A percentile compares a stretch with the other conserved stretches of the same genome.
These are phyloP conservation scores for Hipposideros armiger DNA, from an alignment of 2,113 vertebrate genomes.

Conservation along the genomic window DNA sequence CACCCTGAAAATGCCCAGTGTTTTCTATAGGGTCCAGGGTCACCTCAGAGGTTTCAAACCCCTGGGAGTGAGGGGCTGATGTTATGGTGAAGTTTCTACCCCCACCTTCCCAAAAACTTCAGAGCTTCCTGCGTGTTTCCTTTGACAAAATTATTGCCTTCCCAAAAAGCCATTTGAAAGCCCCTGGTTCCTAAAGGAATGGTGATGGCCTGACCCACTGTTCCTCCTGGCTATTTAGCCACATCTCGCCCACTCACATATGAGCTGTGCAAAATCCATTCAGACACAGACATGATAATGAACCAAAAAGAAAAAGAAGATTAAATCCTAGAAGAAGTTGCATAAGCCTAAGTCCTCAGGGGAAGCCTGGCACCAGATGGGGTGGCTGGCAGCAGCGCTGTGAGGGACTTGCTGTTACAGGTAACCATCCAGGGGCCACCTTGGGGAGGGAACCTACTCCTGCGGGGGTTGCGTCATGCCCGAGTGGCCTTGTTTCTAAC, in stretches of 20 bases:
- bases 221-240: neutral
- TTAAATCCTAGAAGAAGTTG: constrained; percentile 33
- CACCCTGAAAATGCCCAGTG: neutral
- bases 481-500: constrained; percentile 29
- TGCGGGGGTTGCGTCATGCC: constrained; percentile 10
- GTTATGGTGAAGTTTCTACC: neutral
- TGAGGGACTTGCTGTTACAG: neutral
- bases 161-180: neutral
- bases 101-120: neutral
- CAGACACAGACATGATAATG: neutral
- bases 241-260: neutral
- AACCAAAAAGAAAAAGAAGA: constrained; percentile 16
- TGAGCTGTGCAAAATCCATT: neutral
- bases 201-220: neutral
- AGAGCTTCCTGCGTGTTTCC: neutral
- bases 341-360: constrained; percentile 24
- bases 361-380: neutral
- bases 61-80: neutral
- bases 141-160: neutral
- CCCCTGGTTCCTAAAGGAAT: neutral
- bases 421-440: neutral
- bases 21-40: neutral
- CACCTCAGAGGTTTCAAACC: neutral
- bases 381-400: neutral
- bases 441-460: neutral